Base-by-base conservation (phyloP, 1,140 invertebrate species). In the Aphaenogaster rudis region DNA sequence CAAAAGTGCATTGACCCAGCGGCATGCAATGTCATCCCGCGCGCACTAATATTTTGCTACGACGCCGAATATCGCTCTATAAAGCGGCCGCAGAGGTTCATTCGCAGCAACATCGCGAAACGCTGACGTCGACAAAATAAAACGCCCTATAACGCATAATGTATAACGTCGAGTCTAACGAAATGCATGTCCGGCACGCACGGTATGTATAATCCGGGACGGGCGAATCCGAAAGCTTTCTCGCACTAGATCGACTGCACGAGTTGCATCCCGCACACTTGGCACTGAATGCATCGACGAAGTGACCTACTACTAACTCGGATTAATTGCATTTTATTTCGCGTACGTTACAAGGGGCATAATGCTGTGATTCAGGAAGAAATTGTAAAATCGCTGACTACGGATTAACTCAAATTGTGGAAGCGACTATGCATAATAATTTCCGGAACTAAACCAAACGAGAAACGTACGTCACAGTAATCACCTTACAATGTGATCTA, bases 1-100 rank as follows among this genome's bases (percentile, higher is more conserved):
- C 87, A 89, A 89, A 89, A 89, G 88, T 86, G 87, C 88, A 89
- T 89, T 85, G 88, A 89, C 88, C 88, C 54, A 54, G n/a, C 78
- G 15, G 11, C 39, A 8, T 33, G 67, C 88, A 76, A 80, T 86
- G 61, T 67, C 67, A 88, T 89, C 80, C 79, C 69, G 67, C 69
- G 69, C 69, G 69, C 76, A 17, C 54, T 86, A 89, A 89, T 88
- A 86, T 86, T 86, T 90, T 61, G 87, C 82, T 69, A 77, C 59
- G 33, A 77, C 36, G 28, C 50, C 59, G 54, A 79, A 77, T 69
- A 72, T 74, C 66, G 33, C 21, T 42, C 74, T 63, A 76, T 86
- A 88, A 88, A 88, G 39, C 87, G 59, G 59, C 66, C 33, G 21
- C 45, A 59, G 57, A 77, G 67, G 67, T 76, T 77, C 85, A 45